Evolutionary conservation across 2,113 vertebrate genomes (phyloP).

Genomic region (Dinomys branickii): DNA sequence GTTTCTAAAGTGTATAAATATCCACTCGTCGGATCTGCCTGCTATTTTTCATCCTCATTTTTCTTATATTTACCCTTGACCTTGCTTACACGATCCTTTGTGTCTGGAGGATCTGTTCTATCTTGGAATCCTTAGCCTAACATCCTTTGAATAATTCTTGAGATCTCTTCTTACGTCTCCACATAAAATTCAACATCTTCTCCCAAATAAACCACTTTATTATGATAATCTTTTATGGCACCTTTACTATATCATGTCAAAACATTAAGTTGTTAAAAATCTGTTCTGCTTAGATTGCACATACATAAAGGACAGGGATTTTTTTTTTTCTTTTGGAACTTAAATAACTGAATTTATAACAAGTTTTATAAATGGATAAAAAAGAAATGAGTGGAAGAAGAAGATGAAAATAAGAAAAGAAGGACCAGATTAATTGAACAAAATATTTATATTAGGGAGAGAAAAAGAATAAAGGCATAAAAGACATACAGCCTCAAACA

Average conservation of each 20-base stretch:
- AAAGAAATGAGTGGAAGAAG: not conserved
- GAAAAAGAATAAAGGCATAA: not conserved
- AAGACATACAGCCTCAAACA: not conserved
- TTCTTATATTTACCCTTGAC: not conserved
- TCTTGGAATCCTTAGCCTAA: conserved; percentile 25
- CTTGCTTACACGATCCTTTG: not conserved
- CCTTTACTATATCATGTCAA: not conserved
- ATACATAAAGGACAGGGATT: not conserved
- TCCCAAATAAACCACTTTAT: not conserved
- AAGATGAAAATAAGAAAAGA: not conserved
- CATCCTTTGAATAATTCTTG: not conserved
- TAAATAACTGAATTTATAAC: not conserved
- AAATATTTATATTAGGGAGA: not conserved
- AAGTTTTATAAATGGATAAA: conserved; percentile 15
- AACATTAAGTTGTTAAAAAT: not conserved
- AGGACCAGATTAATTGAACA: not conserved
- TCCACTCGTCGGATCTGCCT: too few species aligned
- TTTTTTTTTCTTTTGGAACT: conserved; percentile 52
- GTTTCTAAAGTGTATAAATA: not conserved
- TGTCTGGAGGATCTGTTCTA: not conserved
- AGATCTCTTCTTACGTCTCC: not conserved
- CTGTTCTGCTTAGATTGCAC: not conserved
- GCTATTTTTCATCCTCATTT: not conserved
- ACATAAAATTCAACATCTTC: not conserved
- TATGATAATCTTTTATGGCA: not conserved